Conservation (phyloP, 35 echinoderm and acorn worm species). For the Heliocidaris erythrogramma region DNA sequence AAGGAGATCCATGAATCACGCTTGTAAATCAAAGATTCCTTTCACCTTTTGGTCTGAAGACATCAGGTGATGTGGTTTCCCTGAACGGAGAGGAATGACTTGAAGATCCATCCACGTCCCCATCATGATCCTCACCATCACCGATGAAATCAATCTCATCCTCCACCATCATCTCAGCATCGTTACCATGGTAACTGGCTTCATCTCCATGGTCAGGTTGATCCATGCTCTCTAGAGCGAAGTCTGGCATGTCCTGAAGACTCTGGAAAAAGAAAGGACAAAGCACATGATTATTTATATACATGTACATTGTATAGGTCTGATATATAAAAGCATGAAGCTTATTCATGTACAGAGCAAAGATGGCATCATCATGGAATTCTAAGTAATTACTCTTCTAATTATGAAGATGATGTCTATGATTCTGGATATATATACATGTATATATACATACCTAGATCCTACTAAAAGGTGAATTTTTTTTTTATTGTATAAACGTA, state of each 20-base stretch:
- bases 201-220: slow-evolving; percentile 1
- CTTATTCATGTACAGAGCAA: not conserved
- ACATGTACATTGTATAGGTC: not conserved
- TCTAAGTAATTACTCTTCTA: no score
- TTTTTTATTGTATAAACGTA: no score
- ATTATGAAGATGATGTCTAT: no score
- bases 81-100: slow-evolving; percentile 29
- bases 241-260: slow-evolving; percentile 32
- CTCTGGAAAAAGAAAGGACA: not conserved
- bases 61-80: slow-evolving; percentile 42
- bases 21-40: not conserved
- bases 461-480: no score
- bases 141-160: slow-evolving; percentile 19
- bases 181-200: slow-evolving; percentile 10
- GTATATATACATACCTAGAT: no score
- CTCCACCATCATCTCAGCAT: not conserved
- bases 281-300: not conserved
- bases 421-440: no score
- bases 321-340: not conserved
- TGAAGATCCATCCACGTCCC: slow-evolving; percentile 34
- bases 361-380: not conserved
- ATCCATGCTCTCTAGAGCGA: not conserved
- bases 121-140: slow-evolving; percentile 3
- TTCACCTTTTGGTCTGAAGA: slow-evolving; percentile 50
- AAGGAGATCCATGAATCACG: not conserved